A percentile compares a stretch with the other conserved stretches of the same genome.
Conservation (phyloP, 1,140 invertebrate genomes). For the Brachionus manjavacas region DNA sequence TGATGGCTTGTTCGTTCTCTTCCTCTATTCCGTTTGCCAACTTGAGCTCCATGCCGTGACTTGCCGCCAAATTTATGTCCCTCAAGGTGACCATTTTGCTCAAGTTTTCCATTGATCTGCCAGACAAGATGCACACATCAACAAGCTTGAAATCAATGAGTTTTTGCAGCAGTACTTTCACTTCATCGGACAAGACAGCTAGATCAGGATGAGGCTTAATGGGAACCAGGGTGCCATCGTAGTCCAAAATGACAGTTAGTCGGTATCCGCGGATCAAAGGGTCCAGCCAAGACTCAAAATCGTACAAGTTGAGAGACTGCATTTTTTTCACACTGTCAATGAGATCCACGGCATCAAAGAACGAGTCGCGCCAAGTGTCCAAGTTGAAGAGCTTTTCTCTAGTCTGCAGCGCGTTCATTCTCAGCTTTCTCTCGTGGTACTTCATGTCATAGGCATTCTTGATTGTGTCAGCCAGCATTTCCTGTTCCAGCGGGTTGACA, state of each 20-base stretch:
- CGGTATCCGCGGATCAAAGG: slow-evolving; percentile 69
- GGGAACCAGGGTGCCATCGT: slow-evolving; percentile 80
- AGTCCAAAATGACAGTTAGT: slow-evolving; percentile 75
- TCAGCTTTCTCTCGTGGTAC: slow-evolving; percentile 72
- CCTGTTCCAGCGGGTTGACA: slow-evolving; percentile 82
- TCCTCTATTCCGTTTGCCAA: slow-evolving; percentile 80
- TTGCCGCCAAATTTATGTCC: slow-evolving; percentile 59
- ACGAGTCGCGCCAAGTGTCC: slow-evolving; percentile 79
- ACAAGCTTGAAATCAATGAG: neutral
- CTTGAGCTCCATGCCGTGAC: slow-evolving; percentile 79
- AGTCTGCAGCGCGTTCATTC: slow-evolving; percentile 76
- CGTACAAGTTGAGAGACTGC: slow-evolving; percentile 21
- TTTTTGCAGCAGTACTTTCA: slow-evolving; percentile 53
- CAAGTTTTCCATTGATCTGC: slow-evolving; percentile 21
- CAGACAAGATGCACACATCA: slow-evolving; percentile 14
- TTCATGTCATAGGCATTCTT: slow-evolving; percentile 82
- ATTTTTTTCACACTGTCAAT: slow-evolving; percentile 44
- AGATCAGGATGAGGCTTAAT: slow-evolving; percentile 81
- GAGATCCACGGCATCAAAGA: slow-evolving; percentile 61
- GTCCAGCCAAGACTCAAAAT: slow-evolving; percentile 41
- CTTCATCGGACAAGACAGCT: slow-evolving; percentile 74
- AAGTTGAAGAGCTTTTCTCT: slow-evolving; percentile 72
- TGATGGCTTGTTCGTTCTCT: slow-evolving; percentile 62
- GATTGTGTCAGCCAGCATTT: slow-evolving; percentile 77
- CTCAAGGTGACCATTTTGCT: slow-evolving; percentile 12